Percentiles rank a stretch among this genome's conserved stretches.
Evolutionary conservation across 2,888 invertebrate genomes (phyloP).

Genomic region (Caenorhabditis becei): DNA sequence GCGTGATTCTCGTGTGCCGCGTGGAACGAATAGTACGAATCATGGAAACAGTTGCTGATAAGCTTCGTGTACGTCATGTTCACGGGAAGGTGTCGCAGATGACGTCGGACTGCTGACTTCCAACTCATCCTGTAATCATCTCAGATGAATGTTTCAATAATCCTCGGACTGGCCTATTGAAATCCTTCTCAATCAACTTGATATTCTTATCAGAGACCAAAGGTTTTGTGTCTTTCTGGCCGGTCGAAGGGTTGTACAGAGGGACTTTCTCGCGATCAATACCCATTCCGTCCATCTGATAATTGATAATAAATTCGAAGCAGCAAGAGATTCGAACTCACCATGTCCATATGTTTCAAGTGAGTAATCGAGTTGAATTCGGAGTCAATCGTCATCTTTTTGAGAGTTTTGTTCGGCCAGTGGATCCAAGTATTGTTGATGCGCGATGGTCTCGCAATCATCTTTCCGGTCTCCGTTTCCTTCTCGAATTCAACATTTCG

Average conservation of each 20-base stretch:
- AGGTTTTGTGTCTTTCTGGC: slow-evolving; percentile 8
- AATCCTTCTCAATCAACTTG: slow-evolving; percentile 52
- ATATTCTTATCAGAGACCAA: slow-evolving; percentile 48
- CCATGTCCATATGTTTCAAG: slow-evolving; percentile 55
- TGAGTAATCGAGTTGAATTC: slow-evolving; percentile 60
- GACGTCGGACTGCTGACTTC: slow-evolving; percentile 48
- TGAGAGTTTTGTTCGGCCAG: slow-evolving; percentile 40
- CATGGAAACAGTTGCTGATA: slow-evolving; percentile 51
- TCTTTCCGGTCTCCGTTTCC: slow-evolving; percentile 57
- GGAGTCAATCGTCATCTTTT: slow-evolving; percentile 21
- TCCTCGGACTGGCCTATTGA: slow-evolving; percentile 30
- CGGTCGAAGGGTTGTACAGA: slow-evolving; percentile 17
- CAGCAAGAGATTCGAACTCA: not conserved
- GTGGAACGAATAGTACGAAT: slow-evolving; percentile 48
- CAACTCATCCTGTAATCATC: slow-evolving; percentile 58
- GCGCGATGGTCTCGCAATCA: slow-evolving; percentile 47
- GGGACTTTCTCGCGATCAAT: slow-evolving; percentile 34
- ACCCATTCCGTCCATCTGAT: slow-evolving; percentile 50
- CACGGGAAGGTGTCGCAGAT: slow-evolving; percentile 37
- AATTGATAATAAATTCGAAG: not conserved
- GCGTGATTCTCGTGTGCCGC: slow-evolving; percentile 17
- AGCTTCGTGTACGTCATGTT: slow-evolving; percentile 35
- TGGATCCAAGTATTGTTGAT: slow-evolving; percentile 63
- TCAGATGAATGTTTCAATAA: not conserved
- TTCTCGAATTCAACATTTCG: slow-evolving; percentile 36